A percentile compares a stretch with the other conserved stretches of the same genome.
phyloP scores from a whole-genome alignment of 2,888 invertebrate genomes.

The Ophion costatus region DNA sequence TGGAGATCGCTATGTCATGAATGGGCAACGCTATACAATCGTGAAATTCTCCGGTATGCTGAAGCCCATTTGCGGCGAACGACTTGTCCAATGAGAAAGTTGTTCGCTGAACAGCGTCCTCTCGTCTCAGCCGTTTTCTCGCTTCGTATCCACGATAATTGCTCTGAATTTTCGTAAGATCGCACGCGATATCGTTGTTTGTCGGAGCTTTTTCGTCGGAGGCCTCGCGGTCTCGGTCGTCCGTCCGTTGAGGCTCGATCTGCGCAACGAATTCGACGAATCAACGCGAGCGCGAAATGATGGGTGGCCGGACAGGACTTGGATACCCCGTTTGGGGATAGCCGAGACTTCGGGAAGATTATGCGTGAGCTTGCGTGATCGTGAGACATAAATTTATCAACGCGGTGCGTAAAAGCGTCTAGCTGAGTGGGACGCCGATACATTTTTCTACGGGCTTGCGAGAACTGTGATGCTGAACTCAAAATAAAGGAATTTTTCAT shows the following conservation, averaged over 20 bases:
- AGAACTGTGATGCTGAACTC: too few species aligned
- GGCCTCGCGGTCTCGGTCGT: constrained; percentile 20
- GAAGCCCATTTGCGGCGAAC: constrained; percentile 70
- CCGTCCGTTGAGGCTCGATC: constrained; percentile 46
- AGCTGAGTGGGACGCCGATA: not conserved
- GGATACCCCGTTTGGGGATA: constrained; percentile 8
- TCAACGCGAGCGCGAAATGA: not conserved
- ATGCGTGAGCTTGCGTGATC: constrained; percentile 37
- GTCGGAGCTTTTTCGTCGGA: not conserved
- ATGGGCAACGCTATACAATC: constrained; percentile 80
- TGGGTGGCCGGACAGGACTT: constrained; percentile 9
- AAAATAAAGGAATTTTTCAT: too few species aligned
- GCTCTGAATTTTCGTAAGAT: constrained; percentile 72
- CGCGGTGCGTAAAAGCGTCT: constrained; percentile 11
- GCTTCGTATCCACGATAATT: constrained; percentile 72
- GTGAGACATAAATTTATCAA: constrained; percentile 36
- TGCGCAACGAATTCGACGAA: constrained; percentile 51
- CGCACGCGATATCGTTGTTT: constrained; percentile 56
- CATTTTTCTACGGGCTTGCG: not conserved
- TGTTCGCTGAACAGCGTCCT: constrained; percentile 75
- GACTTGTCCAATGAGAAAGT: constrained; percentile 69
- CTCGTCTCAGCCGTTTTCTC: constrained; percentile 74
- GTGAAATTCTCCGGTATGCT: constrained; percentile 83
- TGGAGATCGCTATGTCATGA: constrained; percentile 59
- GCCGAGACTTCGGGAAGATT: not conserved